Conservation (phyloP, 1,140 invertebrate genomes). For the Drosophila bipectinata region DNA sequence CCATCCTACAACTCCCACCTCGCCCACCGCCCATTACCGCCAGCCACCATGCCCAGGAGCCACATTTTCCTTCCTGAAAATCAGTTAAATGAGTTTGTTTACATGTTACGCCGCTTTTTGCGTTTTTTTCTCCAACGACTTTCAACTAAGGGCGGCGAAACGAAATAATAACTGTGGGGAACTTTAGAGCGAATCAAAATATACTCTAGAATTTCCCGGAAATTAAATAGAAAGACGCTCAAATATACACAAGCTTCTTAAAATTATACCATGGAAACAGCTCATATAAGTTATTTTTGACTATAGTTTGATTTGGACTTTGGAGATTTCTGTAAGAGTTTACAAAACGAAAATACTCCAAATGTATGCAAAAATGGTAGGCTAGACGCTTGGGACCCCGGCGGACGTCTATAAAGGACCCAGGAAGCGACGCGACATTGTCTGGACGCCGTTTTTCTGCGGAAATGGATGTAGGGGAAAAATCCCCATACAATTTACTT, state of each 20-base stretch:
- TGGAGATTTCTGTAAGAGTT: constrained; percentile 12
- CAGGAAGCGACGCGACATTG: constrained; percentile 47
- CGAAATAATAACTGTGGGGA: constrained; percentile 24
- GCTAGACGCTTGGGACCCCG: neutral
- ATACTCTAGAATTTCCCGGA: constrained; percentile 7
- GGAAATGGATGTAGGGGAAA: constrained; percentile 69
- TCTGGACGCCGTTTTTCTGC: constrained; percentile 75
- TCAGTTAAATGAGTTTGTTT: constrained; percentile 83
- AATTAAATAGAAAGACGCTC: neutral
- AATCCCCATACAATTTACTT: constrained; percentile 67
- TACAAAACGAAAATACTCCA: constrained; percentile 50
- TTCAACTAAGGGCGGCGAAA: constrained; percentile 39
- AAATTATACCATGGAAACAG: too few relatives aligned
- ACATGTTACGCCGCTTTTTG: constrained; percentile 61
- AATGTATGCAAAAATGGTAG: constrained; percentile 57
- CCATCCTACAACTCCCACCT: constrained; percentile 3
- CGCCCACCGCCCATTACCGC: constrained; percentile 31
- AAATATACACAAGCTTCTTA: too few relatives aligned
- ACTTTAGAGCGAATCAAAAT: constrained; percentile 4
- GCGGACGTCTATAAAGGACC: constrained; percentile 13
- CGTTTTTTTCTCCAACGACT: constrained; percentile 24
- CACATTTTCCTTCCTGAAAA: constrained; percentile 77
- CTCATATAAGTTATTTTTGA: neutral
- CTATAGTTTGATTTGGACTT: neutral
- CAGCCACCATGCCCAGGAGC: constrained; percentile 62